Evolutionary conservation across 1,140 invertebrate genomes (phyloP).

Genomic region (Papilio glaucus): DNA sequence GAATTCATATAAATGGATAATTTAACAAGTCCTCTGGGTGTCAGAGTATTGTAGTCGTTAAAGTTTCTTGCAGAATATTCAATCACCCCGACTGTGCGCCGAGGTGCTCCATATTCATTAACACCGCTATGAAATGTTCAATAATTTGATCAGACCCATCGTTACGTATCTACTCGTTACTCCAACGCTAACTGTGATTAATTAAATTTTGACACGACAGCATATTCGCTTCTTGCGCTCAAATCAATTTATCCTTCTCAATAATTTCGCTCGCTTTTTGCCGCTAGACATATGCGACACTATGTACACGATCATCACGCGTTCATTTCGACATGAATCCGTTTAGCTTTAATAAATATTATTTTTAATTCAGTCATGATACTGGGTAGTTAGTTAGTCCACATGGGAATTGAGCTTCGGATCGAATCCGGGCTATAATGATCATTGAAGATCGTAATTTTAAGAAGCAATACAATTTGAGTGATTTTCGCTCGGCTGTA

Average conservation of each 20-base stretch:
- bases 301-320: neutral
- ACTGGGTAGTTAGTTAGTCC: neutral
- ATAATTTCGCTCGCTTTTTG: conserved; percentile 7
- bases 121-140: conserved; percentile 29
- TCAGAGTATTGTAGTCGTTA: conserved; percentile 31
- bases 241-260: conserved; percentile 18
- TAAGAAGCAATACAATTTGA: neutral
- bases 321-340: neutral
- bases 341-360: neutral
- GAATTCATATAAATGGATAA: conserved; percentile 33
- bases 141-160: conserved; percentile 31
- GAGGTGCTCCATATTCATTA: conserved; percentile 30
- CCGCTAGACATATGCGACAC: neutral
- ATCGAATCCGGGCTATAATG: neutral
- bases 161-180: conserved; percentile 23
- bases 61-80: conserved; percentile 36
- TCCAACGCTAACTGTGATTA: conserved; percentile 27
- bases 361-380: neutral
- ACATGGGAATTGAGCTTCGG: neutral
- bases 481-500: neutral
- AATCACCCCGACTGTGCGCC: conserved; percentile 17
- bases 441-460: neutral
- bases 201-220: conserved; percentile 25
- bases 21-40: conserved; percentile 30
- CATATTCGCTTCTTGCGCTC: conserved; percentile 20